Base-by-base conservation (phyloP, 2,888 invertebrate species). In the Sinohyriopsis cumingii region DNA sequence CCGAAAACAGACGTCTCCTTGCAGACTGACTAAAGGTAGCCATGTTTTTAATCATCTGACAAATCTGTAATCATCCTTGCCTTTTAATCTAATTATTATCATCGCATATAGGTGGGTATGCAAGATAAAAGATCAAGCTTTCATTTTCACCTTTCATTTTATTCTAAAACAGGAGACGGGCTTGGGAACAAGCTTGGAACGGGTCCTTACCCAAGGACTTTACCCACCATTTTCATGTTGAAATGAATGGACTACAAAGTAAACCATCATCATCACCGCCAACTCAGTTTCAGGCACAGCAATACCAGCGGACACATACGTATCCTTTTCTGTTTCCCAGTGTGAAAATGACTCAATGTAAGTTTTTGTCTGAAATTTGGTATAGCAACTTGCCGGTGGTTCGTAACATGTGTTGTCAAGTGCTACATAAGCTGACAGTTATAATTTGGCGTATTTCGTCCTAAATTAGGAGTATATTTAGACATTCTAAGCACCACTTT, bases 141-240 rank as follows among this genome's bases (percentile, higher is more conserved):
- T 69, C 61, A 64, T 55, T 63, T 67, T 67, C 57, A 68, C 61
- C 55, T 70, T 70, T 78, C 81, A 80, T 76, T 84, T 82, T 79
- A 81, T 67, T 77, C 72, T 69, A 65, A 73, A 69, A 67, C 78
- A 87, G 87, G 87, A 85, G 87, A 86, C 80, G 82, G 84, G 86
- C 85, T 87, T 86, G 85, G 84, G 82, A 86, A 85, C 84, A 84
- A 85, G 86, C 84, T 79, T 78, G 78, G 76, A 78, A 83, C 79
- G 71, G 73, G 84, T 83, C 85, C 86, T 84, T 82, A 77, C 73
- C 79, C 76, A 81, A 81, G 86, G 85, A 84, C 84, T 83, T 69
- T 67, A 76, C 73, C 69, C 76, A 80, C 77, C 74, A 71, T 71
- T 79, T 83, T 85, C 81, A 82, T 79, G 83, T 82, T 86, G 86